phyloP scores from a whole-genome alignment of 23 tunicate species.

The Aplidium turbinatum region DNA sequence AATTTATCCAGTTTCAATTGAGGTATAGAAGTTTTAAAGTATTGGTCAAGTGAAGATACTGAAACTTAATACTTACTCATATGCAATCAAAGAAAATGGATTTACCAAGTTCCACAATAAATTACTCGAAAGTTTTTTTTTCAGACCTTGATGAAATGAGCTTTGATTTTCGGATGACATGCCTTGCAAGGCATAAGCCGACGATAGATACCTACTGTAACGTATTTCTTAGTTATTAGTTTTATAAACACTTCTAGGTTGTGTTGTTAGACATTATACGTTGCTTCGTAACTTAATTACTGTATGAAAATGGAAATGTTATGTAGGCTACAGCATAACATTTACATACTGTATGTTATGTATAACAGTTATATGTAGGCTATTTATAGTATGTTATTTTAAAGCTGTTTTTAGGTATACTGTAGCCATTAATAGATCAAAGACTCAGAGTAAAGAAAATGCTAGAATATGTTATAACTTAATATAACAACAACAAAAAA shows the following conservation, averaged over 20 bases:
- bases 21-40: too few relatives aligned
- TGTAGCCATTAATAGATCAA: neutral
- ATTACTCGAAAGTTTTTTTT: conserved; percentile 7
- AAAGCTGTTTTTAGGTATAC: too few relatives aligned
- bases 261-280: too few relatives aligned
- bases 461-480: too few relatives aligned
- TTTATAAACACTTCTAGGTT: neutral
- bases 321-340: neutral
- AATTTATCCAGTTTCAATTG: too few relatives aligned
- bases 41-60: too few relatives aligned
- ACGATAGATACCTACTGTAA: conserved; percentile 62
- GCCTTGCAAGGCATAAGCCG: conserved; percentile 48
- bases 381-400: too few relatives aligned
- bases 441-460: too few relatives aligned
- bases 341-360: neutral
- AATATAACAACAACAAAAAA: too few relatives aligned
- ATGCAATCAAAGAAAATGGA: conserved; percentile 12
- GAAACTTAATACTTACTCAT: conserved; percentile 46
- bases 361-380: neutral
- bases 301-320: too few relatives aligned
- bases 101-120: conserved; percentile 36
- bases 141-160: conserved; percentile 37
- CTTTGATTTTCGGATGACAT: conserved; percentile 19
- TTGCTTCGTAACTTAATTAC: too few relatives aligned
- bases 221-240: neutral